A percentile compares a stretch with the other conserved stretches of the same genome.
Evolutionary conservation across 2,113 vertebrate genomes (phyloP).

Genomic region (Elephas maximus): DNA sequence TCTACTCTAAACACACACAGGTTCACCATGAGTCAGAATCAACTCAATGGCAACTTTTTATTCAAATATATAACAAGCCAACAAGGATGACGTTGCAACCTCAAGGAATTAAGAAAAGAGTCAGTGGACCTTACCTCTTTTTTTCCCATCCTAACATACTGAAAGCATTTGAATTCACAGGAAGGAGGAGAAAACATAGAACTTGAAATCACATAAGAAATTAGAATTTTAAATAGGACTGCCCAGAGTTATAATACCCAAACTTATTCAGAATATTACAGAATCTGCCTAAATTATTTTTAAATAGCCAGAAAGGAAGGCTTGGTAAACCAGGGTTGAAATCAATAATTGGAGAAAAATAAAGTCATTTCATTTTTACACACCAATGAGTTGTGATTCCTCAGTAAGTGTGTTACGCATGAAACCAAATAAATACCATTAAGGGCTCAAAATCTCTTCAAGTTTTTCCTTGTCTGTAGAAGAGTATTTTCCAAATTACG

Average conservation of each 20-base stretch:
- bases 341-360: not conserved
- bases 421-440: not conserved
- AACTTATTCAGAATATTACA: conserved; percentile 2
- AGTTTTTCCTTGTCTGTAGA: not conserved
- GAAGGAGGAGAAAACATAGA: not conserved
- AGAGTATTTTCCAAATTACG: not conserved
- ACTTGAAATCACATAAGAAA: not conserved
- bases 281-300: not conserved
- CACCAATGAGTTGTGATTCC: not conserved
- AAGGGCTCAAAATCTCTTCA: not conserved
- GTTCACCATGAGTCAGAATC: not conserved
- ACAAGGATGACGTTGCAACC: not conserved
- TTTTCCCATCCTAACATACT: not conserved
- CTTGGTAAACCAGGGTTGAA: not conserved
- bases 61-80: not conserved
- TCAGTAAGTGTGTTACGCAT: not conserved
- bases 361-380: not conserved
- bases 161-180: not conserved
- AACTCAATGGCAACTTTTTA: not conserved
- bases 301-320: not conserved
- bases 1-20: not conserved
- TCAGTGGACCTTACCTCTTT: not conserved
- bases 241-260: not conserved
- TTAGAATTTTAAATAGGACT: not conserved
- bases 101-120: not conserved